These are phyloP conservation scores for Hoplostethus atlanticus DNA, from an alignment of 2,797 vertebrate genomes.

Conservation along the genomic window DNA sequence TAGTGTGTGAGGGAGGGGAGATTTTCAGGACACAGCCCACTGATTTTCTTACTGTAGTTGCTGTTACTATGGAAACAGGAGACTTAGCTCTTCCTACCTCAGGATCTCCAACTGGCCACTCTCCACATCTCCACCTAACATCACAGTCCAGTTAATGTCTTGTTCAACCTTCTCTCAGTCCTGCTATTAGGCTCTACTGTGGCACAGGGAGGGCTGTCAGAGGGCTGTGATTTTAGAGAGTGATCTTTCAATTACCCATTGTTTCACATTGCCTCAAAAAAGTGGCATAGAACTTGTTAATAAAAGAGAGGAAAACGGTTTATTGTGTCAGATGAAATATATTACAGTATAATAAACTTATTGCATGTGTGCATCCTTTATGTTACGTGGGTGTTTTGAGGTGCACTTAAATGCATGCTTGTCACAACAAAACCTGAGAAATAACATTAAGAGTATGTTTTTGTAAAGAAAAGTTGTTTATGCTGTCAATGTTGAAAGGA, in stretches of 20 bases:
- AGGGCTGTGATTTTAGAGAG: not conserved
- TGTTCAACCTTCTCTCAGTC: not conserved
- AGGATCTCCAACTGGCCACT: constrained; percentile 53
- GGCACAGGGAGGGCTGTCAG: not conserved
- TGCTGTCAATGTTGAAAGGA: not conserved
- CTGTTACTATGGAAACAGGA: constrained; percentile 76
- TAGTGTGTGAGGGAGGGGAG: constrained; percentile 51
- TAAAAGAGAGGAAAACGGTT: too few species aligned
- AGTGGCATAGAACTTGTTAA: too few species aligned
- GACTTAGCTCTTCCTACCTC: constrained; percentile 56
- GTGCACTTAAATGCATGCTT: not conserved
- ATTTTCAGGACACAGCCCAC: constrained; percentile 56
- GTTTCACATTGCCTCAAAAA: not conserved
- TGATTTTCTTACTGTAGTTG: constrained; percentile 58
- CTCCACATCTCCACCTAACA: constrained; percentile 54
- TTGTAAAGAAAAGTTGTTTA: not conserved
- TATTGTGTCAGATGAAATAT: too few species aligned
- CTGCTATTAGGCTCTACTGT: constrained; percentile 1
- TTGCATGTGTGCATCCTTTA: too few species aligned
- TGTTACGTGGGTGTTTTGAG: not conserved
- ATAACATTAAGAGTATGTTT: not conserved
- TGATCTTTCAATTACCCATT: not conserved
- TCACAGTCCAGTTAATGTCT: constrained; percentile 43
- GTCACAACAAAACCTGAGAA: not conserved
- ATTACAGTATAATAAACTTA: not conserved